A percentile compares a stretch with the other conserved stretches of the same genome.
Evolutionary conservation across 2,888 invertebrate genomes (phyloP).

Genomic region (Amphipyra tragopoginis): DNA sequence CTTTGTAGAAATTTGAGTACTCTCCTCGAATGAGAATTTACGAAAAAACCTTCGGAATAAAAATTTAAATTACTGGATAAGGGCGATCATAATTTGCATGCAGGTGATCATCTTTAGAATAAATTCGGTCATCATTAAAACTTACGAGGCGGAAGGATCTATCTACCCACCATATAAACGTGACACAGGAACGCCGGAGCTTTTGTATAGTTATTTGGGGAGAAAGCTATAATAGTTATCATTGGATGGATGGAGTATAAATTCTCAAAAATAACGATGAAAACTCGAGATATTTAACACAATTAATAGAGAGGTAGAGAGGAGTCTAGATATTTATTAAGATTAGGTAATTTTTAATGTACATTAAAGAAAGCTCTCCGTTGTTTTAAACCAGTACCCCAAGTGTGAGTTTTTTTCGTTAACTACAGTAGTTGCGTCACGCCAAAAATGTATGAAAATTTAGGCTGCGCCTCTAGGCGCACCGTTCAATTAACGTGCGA

Average conservation of each 20-base stretch:
- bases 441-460: no score
- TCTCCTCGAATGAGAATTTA: constrained; percentile 63
- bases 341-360: no score
- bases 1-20: constrained; percentile 57
- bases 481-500: no score
- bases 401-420: no score
- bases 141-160: constrained; percentile 61
- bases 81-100: constrained; percentile 68
- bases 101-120: constrained; percentile 68
- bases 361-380: no score
- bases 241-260: constrained; percentile 26
- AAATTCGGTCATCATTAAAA: constrained; percentile 74
- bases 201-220: constrained; percentile 22
- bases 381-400: no score
- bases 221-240: constrained; percentile 26
- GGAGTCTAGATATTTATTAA: constrained; percentile 3
- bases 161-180: constrained; percentile 14
- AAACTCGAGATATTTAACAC: constrained; percentile 2
- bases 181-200: constrained; percentile 19
- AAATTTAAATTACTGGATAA: constrained; percentile 62
- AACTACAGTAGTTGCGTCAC: no score
- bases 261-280: constrained; percentile 10
- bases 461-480: no score
- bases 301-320: constrained; percentile 2
- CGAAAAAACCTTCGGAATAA: constrained; percentile 60